Conservation (phyloP, 2,113 vertebrate genomes). For the Planiliza haematocheilus region DNA sequence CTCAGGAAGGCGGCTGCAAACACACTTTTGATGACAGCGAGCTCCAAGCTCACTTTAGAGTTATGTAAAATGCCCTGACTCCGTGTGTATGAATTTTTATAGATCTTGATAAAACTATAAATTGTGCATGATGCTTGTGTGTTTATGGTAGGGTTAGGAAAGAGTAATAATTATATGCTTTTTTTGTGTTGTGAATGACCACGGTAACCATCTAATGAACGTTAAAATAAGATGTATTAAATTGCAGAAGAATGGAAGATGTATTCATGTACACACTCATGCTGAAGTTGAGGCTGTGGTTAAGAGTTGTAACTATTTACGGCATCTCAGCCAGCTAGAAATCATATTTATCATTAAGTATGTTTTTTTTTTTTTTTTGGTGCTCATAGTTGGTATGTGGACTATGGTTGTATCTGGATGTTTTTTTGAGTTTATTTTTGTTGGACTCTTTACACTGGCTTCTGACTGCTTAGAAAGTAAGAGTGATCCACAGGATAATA, state of each 20-base stretch:
- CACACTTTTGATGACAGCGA: constrained; percentile 59
- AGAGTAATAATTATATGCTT: constrained; percentile 10
- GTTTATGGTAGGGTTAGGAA: constrained; percentile 21
- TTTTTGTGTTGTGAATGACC: background rate
- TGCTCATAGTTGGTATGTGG: no score
- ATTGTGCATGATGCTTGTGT: constrained; percentile 31
- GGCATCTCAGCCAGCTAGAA: background rate
- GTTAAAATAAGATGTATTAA: constrained; percentile 26
- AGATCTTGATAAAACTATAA: constrained; percentile 49
- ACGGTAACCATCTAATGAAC: constrained; percentile 16
- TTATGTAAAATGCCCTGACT: constrained; percentile 63
- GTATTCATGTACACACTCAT: background rate
- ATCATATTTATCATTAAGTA: background rate
- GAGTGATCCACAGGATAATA: no score
- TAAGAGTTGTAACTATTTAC: constrained; percentile 4
- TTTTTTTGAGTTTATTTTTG: no score
- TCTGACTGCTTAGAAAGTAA: no score
- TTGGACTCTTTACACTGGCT: no score
- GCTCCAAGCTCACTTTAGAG: constrained; percentile 49
- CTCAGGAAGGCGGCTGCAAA: constrained; percentile 56
- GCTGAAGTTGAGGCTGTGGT: background rate
- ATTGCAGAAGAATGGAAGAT: background rate
- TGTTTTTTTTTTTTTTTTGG: no score
- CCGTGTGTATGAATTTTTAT: constrained; percentile 40
- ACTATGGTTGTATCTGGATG: no score